These are phyloP conservation scores for Eupithecia inturbata DNA, from an alignment of 2,888 invertebrate species.

Conservation along the genomic window DNA sequence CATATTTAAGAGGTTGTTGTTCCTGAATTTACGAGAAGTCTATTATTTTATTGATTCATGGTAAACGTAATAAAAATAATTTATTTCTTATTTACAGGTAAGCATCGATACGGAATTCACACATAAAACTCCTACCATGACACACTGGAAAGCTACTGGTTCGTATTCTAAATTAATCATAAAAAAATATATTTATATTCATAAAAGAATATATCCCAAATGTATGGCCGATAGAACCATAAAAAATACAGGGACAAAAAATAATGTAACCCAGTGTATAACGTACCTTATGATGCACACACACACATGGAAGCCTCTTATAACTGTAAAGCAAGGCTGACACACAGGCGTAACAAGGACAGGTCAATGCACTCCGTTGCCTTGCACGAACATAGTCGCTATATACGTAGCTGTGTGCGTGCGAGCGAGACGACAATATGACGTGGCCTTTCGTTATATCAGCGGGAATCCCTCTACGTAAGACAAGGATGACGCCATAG, in stretches of 20 bases:
- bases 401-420: slow-evolving; percentile 55
- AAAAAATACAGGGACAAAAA: slow-evolving; percentile 40
- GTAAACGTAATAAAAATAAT: slow-evolving; percentile 8
- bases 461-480: slow-evolving; percentile 63
- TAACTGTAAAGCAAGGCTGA: slow-evolving; percentile 83
- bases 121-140: slow-evolving; percentile 34
- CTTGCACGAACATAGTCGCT: slow-evolving; percentile 73
- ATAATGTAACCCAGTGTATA: slow-evolving; percentile 62
- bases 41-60: neutral
- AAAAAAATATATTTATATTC: slow-evolving; percentile 17
- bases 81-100: slow-evolving; percentile 53
- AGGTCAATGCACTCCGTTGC: slow-evolving; percentile 83
- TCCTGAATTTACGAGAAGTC: neutral
- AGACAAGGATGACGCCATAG: slow-evolving; percentile 71
- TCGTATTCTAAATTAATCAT: slow-evolving; percentile 37
- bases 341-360: slow-evolving; percentile 81
- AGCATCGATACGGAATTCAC: slow-evolving; percentile 43
- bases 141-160: slow-evolving; percentile 43
- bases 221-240: slow-evolving; percentile 32
- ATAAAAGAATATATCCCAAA: slow-evolving; percentile 39
- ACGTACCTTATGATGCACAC: slow-evolving; percentile 76
- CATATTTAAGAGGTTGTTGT: neutral
- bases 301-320: slow-evolving; percentile 66
- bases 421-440: slow-evolving; percentile 58
- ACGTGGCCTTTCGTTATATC: slow-evolving; percentile 58